phyloP scores from a whole-genome alignment of 2,113 vertebrate species.

The Phalacrocorax brasilianus region DNA sequence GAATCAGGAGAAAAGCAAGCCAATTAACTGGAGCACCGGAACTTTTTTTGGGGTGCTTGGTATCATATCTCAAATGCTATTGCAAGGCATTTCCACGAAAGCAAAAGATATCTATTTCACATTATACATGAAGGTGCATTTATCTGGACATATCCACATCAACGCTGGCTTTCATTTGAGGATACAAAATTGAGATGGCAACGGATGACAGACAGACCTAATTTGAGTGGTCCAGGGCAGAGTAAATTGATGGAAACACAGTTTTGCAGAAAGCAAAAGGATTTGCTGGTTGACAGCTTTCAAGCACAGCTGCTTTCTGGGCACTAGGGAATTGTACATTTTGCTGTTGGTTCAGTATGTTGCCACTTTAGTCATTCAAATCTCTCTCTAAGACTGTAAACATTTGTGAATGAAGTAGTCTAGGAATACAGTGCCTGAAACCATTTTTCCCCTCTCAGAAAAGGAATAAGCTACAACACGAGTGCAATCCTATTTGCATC shows the following conservation, averaged over 20 bases:
- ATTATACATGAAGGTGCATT: neutral
- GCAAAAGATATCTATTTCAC: neutral
- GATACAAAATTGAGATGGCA: neutral
- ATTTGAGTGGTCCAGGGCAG: neutral
- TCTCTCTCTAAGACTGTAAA: conserved; percentile 1
- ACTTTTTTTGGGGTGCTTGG: neutral
- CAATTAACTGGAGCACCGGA: neutral
- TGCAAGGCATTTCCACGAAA: neutral
- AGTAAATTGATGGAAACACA: neutral
- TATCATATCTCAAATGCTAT: neutral
- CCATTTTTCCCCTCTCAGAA: neutral
- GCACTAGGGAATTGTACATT: neutral
- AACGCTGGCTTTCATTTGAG: neutral
- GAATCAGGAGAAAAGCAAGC: neutral
- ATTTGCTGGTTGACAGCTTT: conserved; percentile 21
- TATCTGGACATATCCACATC: neutral
- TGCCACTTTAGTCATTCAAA: conserved; percentile 1
- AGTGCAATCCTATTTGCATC: neutral
- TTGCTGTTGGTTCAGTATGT: neutral
- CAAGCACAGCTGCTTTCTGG: conserved; percentile 7
- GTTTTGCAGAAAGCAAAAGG: neutral
- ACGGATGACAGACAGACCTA: neutral
- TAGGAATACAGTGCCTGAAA: neutral
- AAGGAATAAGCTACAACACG: neutral
- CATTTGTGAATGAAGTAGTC: neutral